Conservation (phyloP, 2,888 invertebrate genomes). For the Morpho deidamia region DNA sequence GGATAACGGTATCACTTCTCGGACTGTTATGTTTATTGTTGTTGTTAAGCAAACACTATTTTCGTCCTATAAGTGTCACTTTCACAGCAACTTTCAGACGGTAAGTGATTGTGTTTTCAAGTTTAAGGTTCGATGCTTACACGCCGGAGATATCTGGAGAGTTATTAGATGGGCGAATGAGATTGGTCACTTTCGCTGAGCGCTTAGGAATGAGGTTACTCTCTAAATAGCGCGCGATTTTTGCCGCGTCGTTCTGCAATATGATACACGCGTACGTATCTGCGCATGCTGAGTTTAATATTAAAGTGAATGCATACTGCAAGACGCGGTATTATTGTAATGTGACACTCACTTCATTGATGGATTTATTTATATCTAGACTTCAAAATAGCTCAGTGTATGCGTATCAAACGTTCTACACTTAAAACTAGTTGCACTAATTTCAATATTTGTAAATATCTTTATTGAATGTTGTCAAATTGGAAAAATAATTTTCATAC, state of each 20-base stretch:
- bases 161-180: constrained; percentile 40
- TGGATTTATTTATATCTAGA: neutral
- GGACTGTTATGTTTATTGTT: constrained; percentile 48
- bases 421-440: too few relatives aligned
- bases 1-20: constrained; percentile 29
- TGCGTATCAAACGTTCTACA: too few relatives aligned
- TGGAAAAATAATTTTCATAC: too few relatives aligned
- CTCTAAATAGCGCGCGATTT: constrained; percentile 61
- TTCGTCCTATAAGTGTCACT: constrained; percentile 42
- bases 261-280: constrained; percentile 22
- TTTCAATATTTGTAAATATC: too few relatives aligned
- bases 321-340: constrained; percentile 18
- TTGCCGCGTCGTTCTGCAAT: constrained; percentile 43
- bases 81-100: constrained; percentile 42
- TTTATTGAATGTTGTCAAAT: too few relatives aligned
- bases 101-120: constrained; percentile 45
- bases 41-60: constrained; percentile 36
- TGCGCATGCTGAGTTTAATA: constrained; percentile 28
- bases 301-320: constrained; percentile 26
- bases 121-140: constrained; percentile 30
- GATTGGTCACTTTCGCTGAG: constrained; percentile 56
- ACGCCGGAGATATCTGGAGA: constrained; percentile 32
- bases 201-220: constrained; percentile 59
- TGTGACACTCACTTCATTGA: constrained; percentile 24
- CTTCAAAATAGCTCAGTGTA: neutral